phyloP scores from a whole-genome alignment of 2,888 invertebrate species.

The Eristalis pertinax region DNA sequence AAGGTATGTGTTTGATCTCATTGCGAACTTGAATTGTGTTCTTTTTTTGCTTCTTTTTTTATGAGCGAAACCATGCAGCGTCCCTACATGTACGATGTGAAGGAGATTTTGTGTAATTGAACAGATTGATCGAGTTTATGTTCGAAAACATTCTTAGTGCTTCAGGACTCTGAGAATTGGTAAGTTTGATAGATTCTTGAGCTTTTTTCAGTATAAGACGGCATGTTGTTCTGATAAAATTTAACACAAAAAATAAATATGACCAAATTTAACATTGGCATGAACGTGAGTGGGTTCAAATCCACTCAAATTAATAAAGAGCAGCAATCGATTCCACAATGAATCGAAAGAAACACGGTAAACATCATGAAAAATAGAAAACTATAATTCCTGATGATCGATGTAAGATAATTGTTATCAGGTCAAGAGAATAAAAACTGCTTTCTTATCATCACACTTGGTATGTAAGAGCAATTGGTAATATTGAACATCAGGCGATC shows the following conservation, averaged over 20 bases:
- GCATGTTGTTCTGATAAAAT: no score
- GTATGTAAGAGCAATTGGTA: not conserved
- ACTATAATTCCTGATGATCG: no score
- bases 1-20: not conserved
- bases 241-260: no score
- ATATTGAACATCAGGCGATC: not conserved
- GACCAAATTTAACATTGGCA: no score
- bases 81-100: slow-evolving; percentile 2
- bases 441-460: not conserved
- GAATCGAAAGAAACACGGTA: no score
- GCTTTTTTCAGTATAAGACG: not conserved
- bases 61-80: slow-evolving; percentile 58
- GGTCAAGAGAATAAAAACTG: not conserved
- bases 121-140: no score
- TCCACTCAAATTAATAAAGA: no score
- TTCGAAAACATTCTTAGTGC: not conserved
- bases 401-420: not conserved
- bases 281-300: no score
- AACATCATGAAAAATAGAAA: no score
- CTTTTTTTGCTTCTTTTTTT: not conserved
- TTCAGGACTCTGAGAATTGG: not conserved
- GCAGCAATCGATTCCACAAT: no score
- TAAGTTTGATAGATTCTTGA: no score
- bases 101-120: not conserved
- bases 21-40: slow-evolving; percentile 8